These are phyloP conservation scores for Caradrina kadenii DNA, from an alignment of 2,888 invertebrate genomes.

Conservation along the genomic window DNA sequence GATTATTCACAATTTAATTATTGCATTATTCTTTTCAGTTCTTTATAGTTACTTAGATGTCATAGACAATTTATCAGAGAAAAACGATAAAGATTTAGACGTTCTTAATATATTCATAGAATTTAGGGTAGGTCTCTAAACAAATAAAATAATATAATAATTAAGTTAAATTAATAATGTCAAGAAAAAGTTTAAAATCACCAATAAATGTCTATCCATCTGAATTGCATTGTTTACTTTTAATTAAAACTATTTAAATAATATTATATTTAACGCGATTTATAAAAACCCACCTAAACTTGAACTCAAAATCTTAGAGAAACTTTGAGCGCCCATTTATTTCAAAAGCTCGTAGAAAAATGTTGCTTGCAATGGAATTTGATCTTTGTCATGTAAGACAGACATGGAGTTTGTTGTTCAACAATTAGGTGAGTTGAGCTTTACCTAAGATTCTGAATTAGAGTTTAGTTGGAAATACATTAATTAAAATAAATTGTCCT, in stretches of 20 bases:
- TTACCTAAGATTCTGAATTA: neutral
- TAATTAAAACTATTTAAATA: conserved; percentile 2
- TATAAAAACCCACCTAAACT: neutral
- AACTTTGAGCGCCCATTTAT: neutral
- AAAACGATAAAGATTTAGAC: neutral
- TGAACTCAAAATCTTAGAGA: neutral
- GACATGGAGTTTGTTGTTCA: neutral
- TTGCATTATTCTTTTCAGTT: neutral
- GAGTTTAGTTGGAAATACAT: neutral
- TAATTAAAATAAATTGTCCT: conserved; percentile 16
- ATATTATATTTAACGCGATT: neutral
- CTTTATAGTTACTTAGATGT: neutral
- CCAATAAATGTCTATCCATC: neutral
- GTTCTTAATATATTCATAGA: neutral
- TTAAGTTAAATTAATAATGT: neutral
- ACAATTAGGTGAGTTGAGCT: too few relatives aligned
- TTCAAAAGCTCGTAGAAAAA: neutral
- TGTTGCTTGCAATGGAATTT: neutral
- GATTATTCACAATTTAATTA: conserved; percentile 15
- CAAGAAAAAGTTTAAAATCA: neutral
- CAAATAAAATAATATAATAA: neutral
- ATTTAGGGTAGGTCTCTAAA: neutral
- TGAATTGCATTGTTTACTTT: neutral
- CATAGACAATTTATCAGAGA: neutral
- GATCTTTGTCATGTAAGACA: neutral